phyloP scores from a whole-genome alignment of 1,140 invertebrate genomes.

The Meloidogyne hapla region DNA sequence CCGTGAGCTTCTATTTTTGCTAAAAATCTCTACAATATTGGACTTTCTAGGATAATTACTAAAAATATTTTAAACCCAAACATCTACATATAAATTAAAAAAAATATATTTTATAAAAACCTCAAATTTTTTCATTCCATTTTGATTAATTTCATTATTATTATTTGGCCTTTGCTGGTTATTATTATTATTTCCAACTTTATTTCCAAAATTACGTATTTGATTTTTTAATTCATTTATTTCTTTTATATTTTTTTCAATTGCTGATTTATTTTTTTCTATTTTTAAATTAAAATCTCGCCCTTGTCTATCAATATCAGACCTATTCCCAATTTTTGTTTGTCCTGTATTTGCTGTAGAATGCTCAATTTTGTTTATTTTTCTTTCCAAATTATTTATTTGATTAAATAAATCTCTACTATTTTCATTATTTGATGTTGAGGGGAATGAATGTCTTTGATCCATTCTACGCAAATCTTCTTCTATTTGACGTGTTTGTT shows the following conservation, averaged over 20 bases:
- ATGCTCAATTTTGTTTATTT: not conserved
- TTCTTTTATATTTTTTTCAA: too few species aligned
- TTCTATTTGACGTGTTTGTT: too few species aligned
- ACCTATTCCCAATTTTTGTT: not conserved
- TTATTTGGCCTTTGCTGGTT: not conserved
- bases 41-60: too few species aligned
- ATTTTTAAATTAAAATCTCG: not conserved
- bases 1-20: too few species aligned
- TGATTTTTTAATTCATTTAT: not conserved
- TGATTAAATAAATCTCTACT: not conserved
- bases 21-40: too few species aligned
- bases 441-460: too few species aligned
- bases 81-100: too few species aligned
- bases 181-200: not conserved
- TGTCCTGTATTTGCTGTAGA: not conserved
- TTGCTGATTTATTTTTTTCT: too few species aligned
- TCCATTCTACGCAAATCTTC: too few species aligned
- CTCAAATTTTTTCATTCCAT: not conserved
- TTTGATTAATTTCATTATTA: not conserved
- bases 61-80: too few species aligned
- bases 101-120: not conserved
- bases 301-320: too few species aligned
- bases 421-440: not conserved
- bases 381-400: not conserved
- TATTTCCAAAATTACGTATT: not conserved